phyloP scores from a whole-genome alignment of 30 jellyfish, hydroid and myxozoan species.

The Morbakka virulenta region DNA sequence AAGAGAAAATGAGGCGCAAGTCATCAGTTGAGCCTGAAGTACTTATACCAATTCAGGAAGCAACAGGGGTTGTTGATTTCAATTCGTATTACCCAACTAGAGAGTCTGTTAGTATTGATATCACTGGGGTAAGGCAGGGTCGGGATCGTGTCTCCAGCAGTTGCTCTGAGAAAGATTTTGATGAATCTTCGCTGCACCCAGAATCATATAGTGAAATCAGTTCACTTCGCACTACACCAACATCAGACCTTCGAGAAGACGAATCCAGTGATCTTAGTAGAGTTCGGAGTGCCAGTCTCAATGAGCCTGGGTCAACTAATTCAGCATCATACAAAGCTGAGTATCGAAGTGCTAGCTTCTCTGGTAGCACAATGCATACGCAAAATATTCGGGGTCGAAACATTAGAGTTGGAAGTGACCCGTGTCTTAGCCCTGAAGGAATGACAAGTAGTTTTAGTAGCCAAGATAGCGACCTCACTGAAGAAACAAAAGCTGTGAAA shows the following conservation, averaged over 20 bases:
- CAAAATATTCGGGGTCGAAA: conserved; percentile 23
- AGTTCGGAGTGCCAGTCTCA: conserved; percentile 83
- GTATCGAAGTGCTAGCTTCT: conserved; percentile 90
- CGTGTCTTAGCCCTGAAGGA: conserved; percentile 72
- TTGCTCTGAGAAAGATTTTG: neutral
- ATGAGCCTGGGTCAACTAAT: conserved; percentile 43
- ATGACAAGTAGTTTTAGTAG: conserved; percentile 66
- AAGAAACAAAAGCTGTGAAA: neutral
- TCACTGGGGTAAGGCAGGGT: conserved; percentile 3
- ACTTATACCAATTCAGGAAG: neutral
- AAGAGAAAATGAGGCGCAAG: neutral
- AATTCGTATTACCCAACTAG: neutral
- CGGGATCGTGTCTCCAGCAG: conserved; percentile 21
- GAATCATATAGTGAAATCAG: conserved; percentile 64
- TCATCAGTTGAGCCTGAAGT: neutral
- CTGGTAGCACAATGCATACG: conserved; percentile 55
- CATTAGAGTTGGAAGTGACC: conserved; percentile 75
- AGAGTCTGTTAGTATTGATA: conserved; percentile 40
- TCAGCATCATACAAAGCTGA: conserved; percentile 27
- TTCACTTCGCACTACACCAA: conserved; percentile 52
- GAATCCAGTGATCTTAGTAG: conserved; percentile 46
- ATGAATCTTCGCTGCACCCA: conserved; percentile 28
- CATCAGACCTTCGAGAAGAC: conserved; percentile 10
- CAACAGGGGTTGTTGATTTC: neutral
- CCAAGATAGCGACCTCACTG: conserved; percentile 55